These are phyloP conservation scores for Rhopalosiphum padi DNA, from an alignment of 1,140 invertebrate genomes.

Conservation along the genomic window DNA sequence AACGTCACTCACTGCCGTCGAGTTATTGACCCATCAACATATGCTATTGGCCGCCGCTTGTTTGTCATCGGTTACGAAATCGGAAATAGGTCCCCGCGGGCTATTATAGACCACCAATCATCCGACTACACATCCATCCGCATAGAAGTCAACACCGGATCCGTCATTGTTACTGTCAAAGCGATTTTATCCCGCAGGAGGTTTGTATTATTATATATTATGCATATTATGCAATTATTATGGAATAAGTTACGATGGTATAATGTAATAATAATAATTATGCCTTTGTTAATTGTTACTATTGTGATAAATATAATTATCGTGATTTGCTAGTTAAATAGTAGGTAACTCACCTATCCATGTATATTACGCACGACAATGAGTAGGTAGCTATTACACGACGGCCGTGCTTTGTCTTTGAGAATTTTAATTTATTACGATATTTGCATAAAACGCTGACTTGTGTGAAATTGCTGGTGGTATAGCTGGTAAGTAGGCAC, in stretches of 20 bases:
- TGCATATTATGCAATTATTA: constrained; percentile 7
- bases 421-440: not conserved
- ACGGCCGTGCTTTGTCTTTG: not conserved
- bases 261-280: not conserved
- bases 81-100: not conserved
- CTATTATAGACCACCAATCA: not conserved
- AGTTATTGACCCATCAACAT: constrained; percentile 33
- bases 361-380: not conserved
- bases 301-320: not conserved
- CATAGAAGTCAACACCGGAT: not conserved
- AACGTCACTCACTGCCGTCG: not conserved
- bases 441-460: not conserved
- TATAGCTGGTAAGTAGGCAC: not conserved
- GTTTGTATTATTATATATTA: not conserved
- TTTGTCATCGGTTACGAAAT: not conserved
- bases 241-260: not conserved
- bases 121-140: not conserved
- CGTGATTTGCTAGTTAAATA: not conserved
- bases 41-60: not conserved
- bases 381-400: not conserved
- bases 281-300: not conserved
- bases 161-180: not conserved
- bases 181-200: not conserved
- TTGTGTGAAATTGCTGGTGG: not conserved
- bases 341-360: not conserved